Percentiles rank a stretch among this genome's conserved stretches.
Conservation (phyloP, 2,113 vertebrate species). For the Brachyhypopomus gauderio region DNA sequence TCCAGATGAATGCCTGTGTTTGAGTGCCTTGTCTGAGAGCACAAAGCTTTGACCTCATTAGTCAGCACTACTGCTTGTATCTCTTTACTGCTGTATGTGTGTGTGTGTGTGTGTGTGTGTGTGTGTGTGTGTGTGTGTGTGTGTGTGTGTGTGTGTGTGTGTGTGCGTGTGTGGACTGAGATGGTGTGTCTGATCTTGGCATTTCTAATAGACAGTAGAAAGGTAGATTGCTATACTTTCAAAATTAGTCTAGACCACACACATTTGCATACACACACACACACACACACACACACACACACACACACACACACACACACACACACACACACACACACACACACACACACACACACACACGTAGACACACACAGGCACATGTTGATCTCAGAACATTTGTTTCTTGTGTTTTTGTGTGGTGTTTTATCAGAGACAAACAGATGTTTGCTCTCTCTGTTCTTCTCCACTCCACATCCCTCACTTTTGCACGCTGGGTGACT, state of each 20-base stretch:
- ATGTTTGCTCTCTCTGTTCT: too few species aligned
- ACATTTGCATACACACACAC: neutral
- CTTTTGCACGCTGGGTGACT: neutral
- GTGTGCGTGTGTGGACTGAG: neutral
- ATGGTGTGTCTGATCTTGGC: slow-evolving; percentile 24
- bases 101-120: slow-evolving; percentile 20
- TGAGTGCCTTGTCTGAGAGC: slow-evolving; percentile 23
- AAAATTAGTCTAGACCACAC: slow-evolving; percentile 32
- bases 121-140: neutral
- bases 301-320: too few species aligned
- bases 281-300: too few species aligned
- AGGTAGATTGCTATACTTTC: slow-evolving; percentile 13
- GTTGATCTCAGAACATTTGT: too few species aligned
- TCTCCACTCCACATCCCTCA: neutral
- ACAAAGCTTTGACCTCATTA: slow-evolving; percentile 42
- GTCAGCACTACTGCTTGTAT: neutral
- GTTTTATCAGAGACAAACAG: too few species aligned
- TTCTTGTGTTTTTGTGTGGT: too few species aligned
- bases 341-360: slow-evolving; percentile 5
- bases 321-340: slow-evolving; percentile 14
- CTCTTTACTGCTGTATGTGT: neutral
- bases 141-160: slow-evolving; percentile 6
- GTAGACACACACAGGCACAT: neutral
- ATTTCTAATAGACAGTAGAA: slow-evolving; percentile 28
- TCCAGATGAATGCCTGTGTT: slow-evolving; percentile 22